Base-by-base conservation (phyloP, 2,113 vertebrate genomes). In the Apus apus region DNA sequence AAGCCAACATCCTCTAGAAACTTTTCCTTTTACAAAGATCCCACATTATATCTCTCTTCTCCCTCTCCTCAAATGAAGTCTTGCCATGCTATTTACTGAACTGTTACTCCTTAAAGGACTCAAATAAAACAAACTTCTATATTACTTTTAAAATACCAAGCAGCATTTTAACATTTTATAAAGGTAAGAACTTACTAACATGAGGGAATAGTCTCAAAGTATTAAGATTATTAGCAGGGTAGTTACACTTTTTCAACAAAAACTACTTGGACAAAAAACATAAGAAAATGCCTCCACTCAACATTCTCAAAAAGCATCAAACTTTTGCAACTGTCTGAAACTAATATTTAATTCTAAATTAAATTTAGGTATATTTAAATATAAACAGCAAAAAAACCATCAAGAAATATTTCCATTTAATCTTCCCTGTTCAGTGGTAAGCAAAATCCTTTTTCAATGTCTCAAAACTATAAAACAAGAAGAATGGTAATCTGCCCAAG, bases 1-100 rank as follows among this genome's bases (percentile, higher is more conserved):
- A 91, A 94, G 85, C 21, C 85, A 95, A 32, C 53, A 81, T 83
- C 74, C 73, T 89, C 7, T 15, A 68, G 54, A 71, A 96, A 90
- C 32, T 81, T 78, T 93, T 93, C 56, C 62, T 71, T 85, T 58
- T 68, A 74, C 85, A 74, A 74, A 68, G 75, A 90, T 78, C 46
- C 67, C 65, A 32, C 7, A 4, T 36, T 3, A 20, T 1, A 66
- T 64, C 62, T 94, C 32, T 62, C 13, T 38, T 38, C 51, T 74
- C 40, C 29, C 45, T 90, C 54, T 70, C 56, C 43, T 78, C 48
- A 65, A 65, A 38, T 2, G 1, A 16, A 82, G 13, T 4, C 34
- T 50, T 64, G 29, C 71, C 64, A 43, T 0, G 0, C 38, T 90
- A 13, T 71, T 65, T 80, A 16, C 67, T 34, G 38, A 87, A 66